Evolutionary conservation across 2,113 vertebrate genomes (phyloP).

Genomic region (Nothobranchius kuhntae): DNA sequence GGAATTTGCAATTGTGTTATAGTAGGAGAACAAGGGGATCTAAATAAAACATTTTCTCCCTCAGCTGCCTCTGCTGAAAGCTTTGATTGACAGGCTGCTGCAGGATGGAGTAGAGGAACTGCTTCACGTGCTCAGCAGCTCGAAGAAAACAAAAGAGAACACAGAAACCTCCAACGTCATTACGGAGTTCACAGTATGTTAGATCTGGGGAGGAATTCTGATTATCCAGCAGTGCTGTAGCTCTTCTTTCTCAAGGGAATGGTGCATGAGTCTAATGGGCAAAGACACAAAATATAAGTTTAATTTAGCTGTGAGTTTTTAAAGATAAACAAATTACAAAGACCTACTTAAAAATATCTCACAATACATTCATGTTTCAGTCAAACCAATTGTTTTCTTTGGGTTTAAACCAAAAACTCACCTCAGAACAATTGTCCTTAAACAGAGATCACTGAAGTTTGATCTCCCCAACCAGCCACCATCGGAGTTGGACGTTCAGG

Average conservation of each 20-base stretch:
- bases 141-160: constrained; percentile 55
- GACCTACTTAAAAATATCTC: neutral
- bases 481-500: constrained; percentile 23
- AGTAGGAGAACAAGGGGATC: neutral
- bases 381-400: neutral
- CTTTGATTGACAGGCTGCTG: constrained; percentile 81
- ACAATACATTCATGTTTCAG: neutral
- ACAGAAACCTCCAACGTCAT: constrained; percentile 68
- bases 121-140: constrained; percentile 64
- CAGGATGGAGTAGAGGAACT: constrained; percentile 80
- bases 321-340: neutral
- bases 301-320: too few relatives aligned
- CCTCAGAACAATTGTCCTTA: neutral
- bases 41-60: constrained; percentile 40
- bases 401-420: neutral
- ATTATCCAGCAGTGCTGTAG: neutral
- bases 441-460: constrained; percentile 65
- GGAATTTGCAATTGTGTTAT: neutral
- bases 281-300: neutral
- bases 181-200: constrained; percentile 69
- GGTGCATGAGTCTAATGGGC: neutral
- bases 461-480: constrained; percentile 33
- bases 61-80: constrained; percentile 85
- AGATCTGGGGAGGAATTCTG: neutral
- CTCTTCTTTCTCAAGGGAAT: neutral